Evolutionary conservation across 92 coral and sea anemone species (phyloP), one percentile per base, ranked within the genome.

Genomic region (Isaurus tuberculatus): DNA sequence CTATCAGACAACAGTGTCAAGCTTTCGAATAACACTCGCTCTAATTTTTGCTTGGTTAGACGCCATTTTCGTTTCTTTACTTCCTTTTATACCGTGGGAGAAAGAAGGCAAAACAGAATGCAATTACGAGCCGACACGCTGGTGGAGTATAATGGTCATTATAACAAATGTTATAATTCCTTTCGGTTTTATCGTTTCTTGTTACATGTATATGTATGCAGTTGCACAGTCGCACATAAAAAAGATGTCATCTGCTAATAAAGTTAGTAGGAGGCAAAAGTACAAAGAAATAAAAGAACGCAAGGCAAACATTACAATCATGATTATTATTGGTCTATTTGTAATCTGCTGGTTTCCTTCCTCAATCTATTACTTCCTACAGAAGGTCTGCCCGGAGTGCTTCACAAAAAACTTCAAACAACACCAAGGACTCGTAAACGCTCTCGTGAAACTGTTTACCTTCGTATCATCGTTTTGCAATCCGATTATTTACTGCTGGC

Each of bases 101-200:
- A 71, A 79, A 42, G 75, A 72, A 51, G 63, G 82, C 5, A 10
- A 85, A 22, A 79, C 63, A 26, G 91, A 86, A 61, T 97, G 99
- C 81, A 85, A 61, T 25, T 94, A 92, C 86, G 83, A 85, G 46
- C 99, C 99, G 23, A 90, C 99, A 46, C 90, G 82, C 69, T 92
- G 94, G 93, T 97, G 99, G 99, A 94, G 98, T 57, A 81, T 94
- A 19, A 97, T 94, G 99, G 99, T 94, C 0, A 97, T 97, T 19
- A 86, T 84, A 0, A 33, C 86, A 8, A 97, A 97, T 53, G 99
- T 97, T 13, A 64, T 97, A 8, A 36, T 88, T 16, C 99, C 99
- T 57, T 97, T 97, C 67, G 85, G 91, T 31, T 86, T 97, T 77
- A 97, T 97, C 74, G 88, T 92, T 13, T 66, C 89, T 33, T 97